Percentiles rank a stretch among this genome's conserved stretches.
These are phyloP conservation scores for Rhynchophorus ferrugineus DNA, from an alignment of 1,140 invertebrate species.

Conservation along the genomic window DNA sequence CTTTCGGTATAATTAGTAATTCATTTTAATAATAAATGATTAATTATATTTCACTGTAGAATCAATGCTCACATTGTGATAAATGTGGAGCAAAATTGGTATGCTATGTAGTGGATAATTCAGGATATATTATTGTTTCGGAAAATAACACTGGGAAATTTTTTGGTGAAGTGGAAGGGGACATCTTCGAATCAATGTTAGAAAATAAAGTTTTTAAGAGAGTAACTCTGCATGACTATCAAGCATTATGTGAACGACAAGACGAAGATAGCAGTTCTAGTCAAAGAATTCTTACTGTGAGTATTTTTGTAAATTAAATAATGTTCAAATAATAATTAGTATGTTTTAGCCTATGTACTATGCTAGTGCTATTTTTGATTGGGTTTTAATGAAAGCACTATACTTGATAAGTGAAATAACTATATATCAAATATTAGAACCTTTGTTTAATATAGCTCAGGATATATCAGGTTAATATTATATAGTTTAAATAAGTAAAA, in stretches of 20 bases:
- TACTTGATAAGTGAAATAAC: conserved; percentile 40
- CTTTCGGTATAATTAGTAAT: conserved; percentile 20
- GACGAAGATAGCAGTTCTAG: conserved; percentile 8
- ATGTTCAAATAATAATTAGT: neutral
- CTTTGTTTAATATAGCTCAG: conserved; percentile 19
- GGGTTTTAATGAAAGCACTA: conserved; percentile 38
- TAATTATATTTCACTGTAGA: conserved; percentile 33
- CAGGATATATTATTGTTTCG: conserved; percentile 80
- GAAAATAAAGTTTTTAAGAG: conserved; percentile 64
- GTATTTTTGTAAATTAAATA: neutral
- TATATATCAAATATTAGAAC: conserved; percentile 30
- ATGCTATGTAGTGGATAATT: conserved; percentile 83
- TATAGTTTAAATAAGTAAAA: conserved; percentile 2
- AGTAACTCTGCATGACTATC: conserved; percentile 78
- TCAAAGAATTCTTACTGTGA: conserved; percentile 2
- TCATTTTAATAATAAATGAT: neutral
- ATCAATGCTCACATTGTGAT: conserved; percentile 44
- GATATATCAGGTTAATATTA: conserved; percentile 6
- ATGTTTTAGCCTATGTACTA: conserved; percentile 40
- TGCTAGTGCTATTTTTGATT: conserved; percentile 33
- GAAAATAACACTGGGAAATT: conserved; percentile 65
- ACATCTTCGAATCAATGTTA: conserved; percentile 71
- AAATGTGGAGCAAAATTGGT: conserved; percentile 55
- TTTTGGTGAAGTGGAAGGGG: conserved; percentile 75
- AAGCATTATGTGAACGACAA: conserved; percentile 59